phyloP scores from a whole-genome alignment of 2,113 vertebrate genomes.

The Oryzias curvinotus region DNA sequence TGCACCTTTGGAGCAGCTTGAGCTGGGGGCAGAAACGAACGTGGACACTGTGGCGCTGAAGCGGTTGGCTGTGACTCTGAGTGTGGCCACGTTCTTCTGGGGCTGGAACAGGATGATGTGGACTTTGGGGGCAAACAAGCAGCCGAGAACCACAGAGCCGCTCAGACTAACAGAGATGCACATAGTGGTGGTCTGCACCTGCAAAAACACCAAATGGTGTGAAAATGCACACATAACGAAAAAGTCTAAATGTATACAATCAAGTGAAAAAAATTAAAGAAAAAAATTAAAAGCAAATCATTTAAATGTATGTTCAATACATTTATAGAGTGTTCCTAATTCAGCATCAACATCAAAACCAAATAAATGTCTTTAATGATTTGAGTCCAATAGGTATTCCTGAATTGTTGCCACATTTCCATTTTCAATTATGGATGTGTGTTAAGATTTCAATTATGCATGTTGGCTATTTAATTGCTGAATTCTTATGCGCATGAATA shows the following conservation, averaged over 20 bases:
- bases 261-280: not conserved
- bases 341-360: slow-evolving; percentile 3
- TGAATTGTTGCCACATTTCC: slow-evolving; percentile 22
- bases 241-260: not conserved
- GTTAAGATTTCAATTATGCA: slow-evolving; percentile 29
- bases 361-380: not conserved
- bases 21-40: slow-evolving; percentile 66
- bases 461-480: slow-evolving; percentile 49
- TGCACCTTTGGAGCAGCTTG: slow-evolving; percentile 85
- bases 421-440: slow-evolving; percentile 32
- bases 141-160: slow-evolving; percentile 94
- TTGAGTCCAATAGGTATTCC: slow-evolving; percentile 4
- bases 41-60: slow-evolving; percentile 79
- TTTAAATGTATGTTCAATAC: not conserved
- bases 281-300: not conserved
- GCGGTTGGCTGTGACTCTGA: slow-evolving; percentile 85
- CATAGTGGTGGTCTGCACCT: slow-evolving; percentile 99
- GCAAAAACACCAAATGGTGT: slow-evolving; percentile 15
- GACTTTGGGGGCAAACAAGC: slow-evolving; percentile 93
- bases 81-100: slow-evolving; percentile 92
- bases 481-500: slow-evolving; percentile 31
- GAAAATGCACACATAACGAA: not conserved
- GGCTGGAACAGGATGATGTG: slow-evolving; percentile 99
- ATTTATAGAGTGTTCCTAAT: not conserved
- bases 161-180: slow-evolving; percentile 97